phyloP scores from a whole-genome alignment of 2,888 invertebrate species.

The Nomada fabriciana region DNA sequence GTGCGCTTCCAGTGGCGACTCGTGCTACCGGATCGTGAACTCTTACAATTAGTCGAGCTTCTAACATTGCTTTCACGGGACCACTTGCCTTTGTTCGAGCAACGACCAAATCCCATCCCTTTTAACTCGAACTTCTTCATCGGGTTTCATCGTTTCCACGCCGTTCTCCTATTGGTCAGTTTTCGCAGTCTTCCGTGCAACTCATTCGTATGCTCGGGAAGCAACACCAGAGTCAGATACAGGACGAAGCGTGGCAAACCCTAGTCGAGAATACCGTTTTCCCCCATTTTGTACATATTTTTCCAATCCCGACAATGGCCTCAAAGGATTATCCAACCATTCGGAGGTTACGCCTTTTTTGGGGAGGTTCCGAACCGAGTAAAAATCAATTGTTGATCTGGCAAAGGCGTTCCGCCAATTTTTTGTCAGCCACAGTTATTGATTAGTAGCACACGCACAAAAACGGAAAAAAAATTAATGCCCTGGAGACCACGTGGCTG shows the following conservation, averaged over 20 bases:
- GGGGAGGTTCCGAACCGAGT: not conserved
- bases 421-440: not conserved
- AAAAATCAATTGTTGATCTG: slow-evolving; percentile 3
- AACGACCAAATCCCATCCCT: slow-evolving; percentile 28
- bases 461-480: not conserved
- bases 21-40: slow-evolving; percentile 57
- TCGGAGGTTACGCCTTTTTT: not conserved
- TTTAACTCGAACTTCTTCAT: not conserved
- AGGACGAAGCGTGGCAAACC: not conserved
- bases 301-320: not conserved
- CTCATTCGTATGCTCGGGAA: not conserved
- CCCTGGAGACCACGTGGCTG: not conserved
- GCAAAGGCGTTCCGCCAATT: slow-evolving; percentile 25
- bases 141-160: not conserved
- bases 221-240: not conserved
- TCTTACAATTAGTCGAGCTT: slow-evolving; percentile 65
- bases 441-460: slow-evolving; percentile 8
- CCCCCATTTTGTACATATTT: slow-evolving; percentile 8
- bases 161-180: not conserved
- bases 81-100: slow-evolving; percentile 64
- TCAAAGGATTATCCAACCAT: slow-evolving; percentile 9
- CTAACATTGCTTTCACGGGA: slow-evolving; percentile 58
- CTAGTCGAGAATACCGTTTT: not conserved
- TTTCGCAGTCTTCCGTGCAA: not conserved
- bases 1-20: slow-evolving; percentile 25